Conservation (phyloP, 2,113 vertebrate genomes). For the Carassius carassius region DNA sequence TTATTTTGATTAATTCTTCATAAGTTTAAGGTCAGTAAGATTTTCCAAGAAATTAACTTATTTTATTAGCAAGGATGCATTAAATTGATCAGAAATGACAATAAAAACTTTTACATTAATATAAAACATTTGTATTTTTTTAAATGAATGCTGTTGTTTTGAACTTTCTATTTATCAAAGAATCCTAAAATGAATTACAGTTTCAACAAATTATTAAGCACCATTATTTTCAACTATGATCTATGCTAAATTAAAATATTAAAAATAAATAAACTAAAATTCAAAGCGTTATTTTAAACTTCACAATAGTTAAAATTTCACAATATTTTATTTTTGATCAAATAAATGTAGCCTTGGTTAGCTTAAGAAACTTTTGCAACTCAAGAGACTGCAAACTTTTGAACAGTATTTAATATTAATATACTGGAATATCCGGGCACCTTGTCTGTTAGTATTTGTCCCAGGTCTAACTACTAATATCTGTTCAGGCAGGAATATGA, state of each 20-base stretch:
- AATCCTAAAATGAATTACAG: not conserved
- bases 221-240: not conserved
- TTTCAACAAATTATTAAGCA: not conserved
- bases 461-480: not conserved
- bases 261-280: not conserved
- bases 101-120: too few species aligned
- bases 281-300: not conserved
- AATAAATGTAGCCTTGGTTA: not conserved
- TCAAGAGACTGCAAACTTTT: not conserved
- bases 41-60: not conserved
- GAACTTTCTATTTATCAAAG: not conserved
- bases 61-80: not conserved
- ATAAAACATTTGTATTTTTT: too few species aligned
- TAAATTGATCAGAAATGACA: too few species aligned
- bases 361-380: not conserved
- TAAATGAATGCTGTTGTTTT: not conserved
- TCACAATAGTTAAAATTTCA: not conserved
- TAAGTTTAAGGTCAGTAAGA: not conserved
- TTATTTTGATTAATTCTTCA: not conserved
- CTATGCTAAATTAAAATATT: not conserved
- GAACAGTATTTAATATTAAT: not conserved
- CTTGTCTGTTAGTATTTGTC: not conserved
- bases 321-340: not conserved
- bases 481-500: slow-evolving; percentile 66
- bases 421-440: not conserved